Evolutionary conservation across 1,140 invertebrate species (phyloP).

Genomic region (Drosophila sturtevanti): DNA sequence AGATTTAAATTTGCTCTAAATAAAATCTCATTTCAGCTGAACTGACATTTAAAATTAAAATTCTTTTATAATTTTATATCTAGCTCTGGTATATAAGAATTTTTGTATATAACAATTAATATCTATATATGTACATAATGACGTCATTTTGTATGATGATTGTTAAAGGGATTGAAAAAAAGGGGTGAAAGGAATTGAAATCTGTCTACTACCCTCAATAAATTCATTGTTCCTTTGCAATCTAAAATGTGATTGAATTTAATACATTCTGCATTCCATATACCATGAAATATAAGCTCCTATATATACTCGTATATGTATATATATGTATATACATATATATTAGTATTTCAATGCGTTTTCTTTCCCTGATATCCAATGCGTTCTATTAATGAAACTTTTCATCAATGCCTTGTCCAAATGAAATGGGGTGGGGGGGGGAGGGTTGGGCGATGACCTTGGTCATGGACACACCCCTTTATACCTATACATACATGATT

Average conservation of each 20-base stretch:
- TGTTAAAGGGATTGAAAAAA: not conserved
- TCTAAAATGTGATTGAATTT: not conserved
- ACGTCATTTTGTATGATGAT: not conserved
- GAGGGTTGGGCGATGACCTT: constrained; percentile 25
- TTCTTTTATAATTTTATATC: too few relatives aligned
- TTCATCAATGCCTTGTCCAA: constrained; percentile 16
- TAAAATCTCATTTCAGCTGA: too few relatives aligned
- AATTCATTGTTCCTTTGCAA: not conserved
- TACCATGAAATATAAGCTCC: too few relatives aligned
- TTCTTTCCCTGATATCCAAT: constrained; percentile 27
- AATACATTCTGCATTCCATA: not conserved
- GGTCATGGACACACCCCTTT: constrained; percentile 40
- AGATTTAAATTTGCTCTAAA: too few relatives aligned
- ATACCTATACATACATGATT: too few relatives aligned
- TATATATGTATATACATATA: not conserved
- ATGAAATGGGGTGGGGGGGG: not conserved
- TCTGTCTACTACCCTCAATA: not conserved
- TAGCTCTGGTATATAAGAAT: too few relatives aligned
- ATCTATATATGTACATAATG: too few relatives aligned
- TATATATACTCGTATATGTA: not conserved
- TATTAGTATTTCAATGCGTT: constrained; percentile 1
- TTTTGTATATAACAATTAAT: too few relatives aligned
- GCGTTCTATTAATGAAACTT: constrained; percentile 68
- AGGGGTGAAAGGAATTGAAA: not conserved
- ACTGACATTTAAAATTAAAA: too few relatives aligned